Conservation (phyloP, 2,797 vertebrate genomes). For the Lepidocolaptes lacrymiger region DNA sequence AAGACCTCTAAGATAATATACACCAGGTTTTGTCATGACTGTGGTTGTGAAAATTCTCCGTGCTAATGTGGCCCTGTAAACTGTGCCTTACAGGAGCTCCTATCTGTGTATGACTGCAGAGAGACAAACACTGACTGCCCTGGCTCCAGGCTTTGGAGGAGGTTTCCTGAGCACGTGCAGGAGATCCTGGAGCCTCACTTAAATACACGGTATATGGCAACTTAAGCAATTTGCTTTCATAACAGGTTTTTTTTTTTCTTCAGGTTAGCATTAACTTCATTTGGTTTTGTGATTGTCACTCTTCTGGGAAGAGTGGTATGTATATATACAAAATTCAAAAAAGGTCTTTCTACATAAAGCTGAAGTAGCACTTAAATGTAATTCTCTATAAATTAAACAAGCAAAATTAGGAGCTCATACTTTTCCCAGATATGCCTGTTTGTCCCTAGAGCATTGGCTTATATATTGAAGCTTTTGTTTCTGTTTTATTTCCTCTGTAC, state of each 20-base stretch:
- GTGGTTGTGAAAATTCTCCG: neutral
- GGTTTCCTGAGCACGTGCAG: constrained; percentile 95
- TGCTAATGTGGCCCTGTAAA: neutral
- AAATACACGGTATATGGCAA: constrained; percentile 86
- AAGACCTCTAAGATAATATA: neutral
- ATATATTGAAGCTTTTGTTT: neutral
- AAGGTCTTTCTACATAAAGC: neutral
- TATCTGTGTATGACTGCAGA: constrained; percentile 91
- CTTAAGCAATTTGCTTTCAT: neutral
- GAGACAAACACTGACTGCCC: constrained; percentile 85
- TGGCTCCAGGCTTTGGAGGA: constrained; percentile 92
- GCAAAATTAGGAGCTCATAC: neutral
- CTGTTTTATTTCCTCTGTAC: neutral
- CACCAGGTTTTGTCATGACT: neutral
- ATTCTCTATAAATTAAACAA: neutral
- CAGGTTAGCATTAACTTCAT: neutral
- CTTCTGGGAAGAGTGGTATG: neutral
- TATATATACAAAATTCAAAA: neutral
- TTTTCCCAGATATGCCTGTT: neutral
- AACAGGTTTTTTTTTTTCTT: neutral
- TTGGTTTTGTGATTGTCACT: neutral
- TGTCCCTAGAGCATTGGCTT: neutral
- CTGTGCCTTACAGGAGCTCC: constrained; percentile 83
- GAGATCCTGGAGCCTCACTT: constrained; percentile 98
- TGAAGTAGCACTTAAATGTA: neutral